phyloP scores from a whole-genome alignment of 2,797 vertebrate genomes.

The Threskiornis aethiopicus region DNA sequence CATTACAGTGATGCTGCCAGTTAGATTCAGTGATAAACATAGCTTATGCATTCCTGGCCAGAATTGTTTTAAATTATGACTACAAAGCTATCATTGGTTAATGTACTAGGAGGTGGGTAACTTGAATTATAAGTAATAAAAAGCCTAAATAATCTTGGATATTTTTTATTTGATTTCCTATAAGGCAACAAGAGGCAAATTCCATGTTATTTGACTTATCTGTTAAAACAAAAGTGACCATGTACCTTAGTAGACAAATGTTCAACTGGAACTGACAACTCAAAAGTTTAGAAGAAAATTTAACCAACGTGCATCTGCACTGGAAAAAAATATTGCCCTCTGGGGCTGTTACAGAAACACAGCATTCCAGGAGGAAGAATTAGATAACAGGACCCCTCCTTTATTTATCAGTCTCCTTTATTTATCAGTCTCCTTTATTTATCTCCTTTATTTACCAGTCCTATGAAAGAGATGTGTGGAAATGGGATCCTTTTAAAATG shows the following conservation, averaged over 20 bases:
- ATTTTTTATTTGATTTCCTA: background rate
- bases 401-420: background rate
- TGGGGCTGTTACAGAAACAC: background rate
- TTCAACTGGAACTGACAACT: background rate
- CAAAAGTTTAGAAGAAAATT: slow-evolving; percentile 18
- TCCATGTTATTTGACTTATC: background rate
- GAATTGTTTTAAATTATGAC: slow-evolving; percentile 3
- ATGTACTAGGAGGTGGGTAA: background rate
- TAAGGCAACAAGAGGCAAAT: background rate
- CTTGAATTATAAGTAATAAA: background rate
- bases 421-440: background rate
- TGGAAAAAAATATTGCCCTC: slow-evolving; percentile 33
- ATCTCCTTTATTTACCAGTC: background rate
- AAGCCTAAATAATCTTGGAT: background rate
- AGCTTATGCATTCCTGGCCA: slow-evolving; percentile 13
- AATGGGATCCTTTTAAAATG: background rate
- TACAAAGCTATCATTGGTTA: background rate
- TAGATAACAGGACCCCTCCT: background rate
- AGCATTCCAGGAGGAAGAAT: background rate
- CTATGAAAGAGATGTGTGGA: background rate
- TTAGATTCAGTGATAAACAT: background rate
- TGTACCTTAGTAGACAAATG: background rate
- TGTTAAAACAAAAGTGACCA: background rate
- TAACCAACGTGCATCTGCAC: background rate
- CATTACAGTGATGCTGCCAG: background rate